Percentiles rank a stretch among this genome's conserved stretches.
Conservation (phyloP, 53 echinoderm and acorn worm species). For the Apostichopus leukothele region DNA sequence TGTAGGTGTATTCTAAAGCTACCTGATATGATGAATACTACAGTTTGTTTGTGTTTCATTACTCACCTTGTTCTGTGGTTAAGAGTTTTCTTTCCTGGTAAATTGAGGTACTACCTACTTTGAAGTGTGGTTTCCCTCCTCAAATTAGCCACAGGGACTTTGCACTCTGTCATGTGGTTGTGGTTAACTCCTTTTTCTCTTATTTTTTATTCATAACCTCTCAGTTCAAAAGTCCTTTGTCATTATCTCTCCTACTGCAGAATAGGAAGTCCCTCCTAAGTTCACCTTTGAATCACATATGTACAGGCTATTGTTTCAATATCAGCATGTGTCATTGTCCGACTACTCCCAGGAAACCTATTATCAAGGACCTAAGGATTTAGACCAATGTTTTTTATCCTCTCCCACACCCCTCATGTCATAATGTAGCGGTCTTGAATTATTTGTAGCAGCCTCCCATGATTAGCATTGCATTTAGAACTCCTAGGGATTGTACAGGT, state of each 20-base stretch:
- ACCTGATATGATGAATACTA: not conserved
- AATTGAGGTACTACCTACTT: not conserved
- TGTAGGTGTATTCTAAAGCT: not conserved
- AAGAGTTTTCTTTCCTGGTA: not conserved
- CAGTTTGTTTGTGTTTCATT: not conserved
- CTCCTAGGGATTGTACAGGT: not conserved
- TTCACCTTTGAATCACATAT: not conserved
- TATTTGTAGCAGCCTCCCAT: not conserved
- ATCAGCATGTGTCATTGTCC: not conserved
- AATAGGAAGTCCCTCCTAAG: not conserved
- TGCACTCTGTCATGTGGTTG: slow-evolving; percentile 23
- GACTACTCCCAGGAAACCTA: too few relatives aligned
- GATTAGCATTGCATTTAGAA: too few relatives aligned
- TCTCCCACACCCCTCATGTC: not conserved
- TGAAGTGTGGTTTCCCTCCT: slow-evolving; percentile 25
- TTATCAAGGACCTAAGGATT: not conserved
- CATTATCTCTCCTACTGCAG: not conserved
- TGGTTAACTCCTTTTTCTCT: slow-evolving; percentile 1
- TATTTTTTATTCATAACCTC: not conserved
- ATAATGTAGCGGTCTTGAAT: slow-evolving; percentile 6
- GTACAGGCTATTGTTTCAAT: not conserved
- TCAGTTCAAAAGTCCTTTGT: slow-evolving; percentile 16
- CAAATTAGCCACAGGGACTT: slow-evolving; percentile 16
- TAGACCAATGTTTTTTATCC: not conserved
- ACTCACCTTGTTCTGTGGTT: not conserved